phyloP scores from a whole-genome alignment of 2,888 invertebrate genomes.

The Noctua fimbriata region DNA sequence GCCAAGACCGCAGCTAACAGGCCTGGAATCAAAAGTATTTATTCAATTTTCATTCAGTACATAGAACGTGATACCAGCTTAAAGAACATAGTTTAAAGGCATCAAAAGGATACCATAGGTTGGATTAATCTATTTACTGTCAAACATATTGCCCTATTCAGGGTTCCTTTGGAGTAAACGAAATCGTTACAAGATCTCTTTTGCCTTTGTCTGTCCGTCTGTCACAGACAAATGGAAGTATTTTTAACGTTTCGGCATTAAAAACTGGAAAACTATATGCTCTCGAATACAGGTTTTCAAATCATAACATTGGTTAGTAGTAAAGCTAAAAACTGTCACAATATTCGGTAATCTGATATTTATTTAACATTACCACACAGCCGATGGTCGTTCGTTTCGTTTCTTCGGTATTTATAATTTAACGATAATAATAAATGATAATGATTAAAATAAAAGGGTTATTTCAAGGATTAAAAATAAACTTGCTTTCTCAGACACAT shows the following conservation, averaged over 20 bases:
- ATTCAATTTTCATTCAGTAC: constrained; percentile 5
- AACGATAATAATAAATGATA: not conserved
- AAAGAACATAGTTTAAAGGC: not conserved
- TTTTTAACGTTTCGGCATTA: not conserved
- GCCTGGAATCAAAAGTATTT: constrained; percentile 34
- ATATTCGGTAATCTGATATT: not conserved
- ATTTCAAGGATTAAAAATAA: not conserved
- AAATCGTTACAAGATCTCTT: constrained; percentile 2
- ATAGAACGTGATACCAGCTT: not conserved
- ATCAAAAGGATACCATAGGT: not conserved
- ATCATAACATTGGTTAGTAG: not conserved
- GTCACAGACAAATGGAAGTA: not conserved
- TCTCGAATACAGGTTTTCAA: not conserved
- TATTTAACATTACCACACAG: not conserved
- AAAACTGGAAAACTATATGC: not conserved
- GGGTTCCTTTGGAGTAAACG: not conserved
- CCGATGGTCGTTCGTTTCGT: not conserved
- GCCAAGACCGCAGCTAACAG: not conserved
- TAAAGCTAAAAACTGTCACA: not conserved
- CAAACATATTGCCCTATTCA: not conserved
- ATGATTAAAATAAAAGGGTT: too few relatives aligned
- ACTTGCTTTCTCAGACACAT: not conserved
- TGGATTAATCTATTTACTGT: not conserved
- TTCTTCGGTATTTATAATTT: not conserved
- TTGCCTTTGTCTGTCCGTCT: not conserved